Evolutionary conservation across 2,888 invertebrate genomes (phyloP).

Genomic region (Tachina fera): DNA sequence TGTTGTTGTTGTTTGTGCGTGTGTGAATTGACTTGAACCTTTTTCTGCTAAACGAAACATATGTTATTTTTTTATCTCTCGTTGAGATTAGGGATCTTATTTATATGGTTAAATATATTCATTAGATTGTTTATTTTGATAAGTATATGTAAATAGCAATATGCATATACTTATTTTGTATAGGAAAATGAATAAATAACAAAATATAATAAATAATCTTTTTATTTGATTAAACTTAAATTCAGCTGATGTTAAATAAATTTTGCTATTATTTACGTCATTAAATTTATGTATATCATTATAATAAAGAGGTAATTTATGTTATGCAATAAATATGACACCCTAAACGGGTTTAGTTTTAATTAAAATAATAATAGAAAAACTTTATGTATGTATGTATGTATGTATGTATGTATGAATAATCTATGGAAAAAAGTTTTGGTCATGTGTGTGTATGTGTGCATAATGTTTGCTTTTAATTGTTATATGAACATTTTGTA

Average conservation of each 20-base stretch:
- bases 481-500: not conserved
- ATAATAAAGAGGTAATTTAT: not conserved
- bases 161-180: no score
- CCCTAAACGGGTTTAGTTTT: not conserved
- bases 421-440: not conserved
- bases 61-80: slow-evolving; percentile 14
- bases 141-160: not conserved
- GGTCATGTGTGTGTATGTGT: not conserved
- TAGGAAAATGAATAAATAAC: not conserved
- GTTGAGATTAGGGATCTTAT: not conserved
- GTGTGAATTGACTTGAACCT: not conserved
- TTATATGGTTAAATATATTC: slow-evolving; percentile 1
- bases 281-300: not conserved
- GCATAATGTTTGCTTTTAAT: not conserved
- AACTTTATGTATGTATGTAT: not conserved
- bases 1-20: slow-evolving; percentile 7
- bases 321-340: slow-evolving; percentile 19
- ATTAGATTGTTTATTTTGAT: slow-evolving; percentile 13
- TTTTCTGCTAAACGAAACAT: slow-evolving; percentile 16
- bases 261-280: not conserved
- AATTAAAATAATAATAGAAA: slow-evolving; percentile 22
- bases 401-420: no score
- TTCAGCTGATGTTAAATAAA: slow-evolving; percentile 13
- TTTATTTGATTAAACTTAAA: slow-evolving; percentile 21
- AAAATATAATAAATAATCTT: not conserved